A percentile compares a stretch with the other conserved stretches of the same genome.
phyloP scores from a whole-genome alignment of 64 coral and sea anemone species.

The Porites australiensis region DNA sequence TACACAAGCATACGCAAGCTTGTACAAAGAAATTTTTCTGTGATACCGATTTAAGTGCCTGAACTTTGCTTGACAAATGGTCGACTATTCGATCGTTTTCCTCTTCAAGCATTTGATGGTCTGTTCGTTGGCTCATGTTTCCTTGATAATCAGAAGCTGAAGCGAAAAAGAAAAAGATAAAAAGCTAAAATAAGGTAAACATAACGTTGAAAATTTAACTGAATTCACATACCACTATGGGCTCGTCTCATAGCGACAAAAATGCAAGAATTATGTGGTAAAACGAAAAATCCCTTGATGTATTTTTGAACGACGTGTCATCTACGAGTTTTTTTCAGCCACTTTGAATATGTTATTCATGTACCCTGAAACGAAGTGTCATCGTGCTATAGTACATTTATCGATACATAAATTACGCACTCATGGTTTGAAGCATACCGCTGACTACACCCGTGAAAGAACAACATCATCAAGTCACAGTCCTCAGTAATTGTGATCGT shows the following conservation, averaged over 20 bases:
- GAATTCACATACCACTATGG: slow-evolving; percentile 49
- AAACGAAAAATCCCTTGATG: not conserved
- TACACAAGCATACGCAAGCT: no score
- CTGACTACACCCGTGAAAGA: no score
- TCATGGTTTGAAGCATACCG: no score
- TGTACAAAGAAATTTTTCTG: no score
- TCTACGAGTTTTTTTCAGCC: no score
- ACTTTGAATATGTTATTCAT: no score
- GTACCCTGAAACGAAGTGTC: no score
- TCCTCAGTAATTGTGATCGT: no score
- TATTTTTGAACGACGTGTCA: slow-evolving; percentile 55
- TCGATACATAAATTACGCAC: no score
- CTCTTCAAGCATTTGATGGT: slow-evolving; percentile 93
- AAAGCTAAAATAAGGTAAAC: not conserved
- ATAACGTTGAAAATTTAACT: not conserved
- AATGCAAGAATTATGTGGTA: not conserved
- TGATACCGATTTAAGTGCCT: slow-evolving; percentile 94
- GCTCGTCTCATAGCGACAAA: slow-evolving; percentile 82
- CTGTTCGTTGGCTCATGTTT: slow-evolving; percentile 58
- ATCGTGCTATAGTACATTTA: no score
- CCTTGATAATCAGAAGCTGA: slow-evolving; percentile 59
- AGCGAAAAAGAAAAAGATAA: slow-evolving; percentile 36
- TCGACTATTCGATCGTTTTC: slow-evolving; percentile 91
- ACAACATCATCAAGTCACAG: no score
- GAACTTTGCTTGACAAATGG: slow-evolving; percentile 89